Evolutionary conservation across 2,797 vertebrate genomes (phyloP), one percentile per base, ranked within the genome.

Genomic region (Synaphobranchus kaupii): DNA sequence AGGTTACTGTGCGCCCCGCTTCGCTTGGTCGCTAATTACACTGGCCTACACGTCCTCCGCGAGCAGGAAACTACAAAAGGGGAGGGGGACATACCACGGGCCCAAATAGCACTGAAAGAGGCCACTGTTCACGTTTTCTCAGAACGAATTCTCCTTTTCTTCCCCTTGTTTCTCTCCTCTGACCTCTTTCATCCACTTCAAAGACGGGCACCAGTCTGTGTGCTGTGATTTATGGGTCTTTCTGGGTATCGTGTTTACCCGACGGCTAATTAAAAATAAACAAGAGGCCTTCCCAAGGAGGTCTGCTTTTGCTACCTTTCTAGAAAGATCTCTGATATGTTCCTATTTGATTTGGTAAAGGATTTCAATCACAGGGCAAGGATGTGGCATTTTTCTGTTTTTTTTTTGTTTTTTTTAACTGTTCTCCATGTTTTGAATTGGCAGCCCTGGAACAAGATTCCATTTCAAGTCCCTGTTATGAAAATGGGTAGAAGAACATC

Each of bases 211-310:
- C 89, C 90, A 93, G 91, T 92, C 92, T 91, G 92, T 95, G 93
- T 92, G 92, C 93, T 89, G 85, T 94, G 44, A 81, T 58, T 86
- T 63, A 80, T 86, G 39, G 85, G 44, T 48, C 20, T 22, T 50
- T 81, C 73, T 48, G 9, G 10, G 94, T 93, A 94, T 93, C 92
- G 84, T 93, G 94, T 95, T 95, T 94, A 95, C 93, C 92, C 93
- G 93, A 95, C 94, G 93, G 91, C 93, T 95, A 90, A 81, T 93
- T 95, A 95, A 91, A 95, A 96, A 96, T 94, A 96, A 95, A 96
- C 95, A 95, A 91, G 90, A 88, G 91, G 90, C 91, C 93, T 93
- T 90, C 89, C 92, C 90, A 90, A 90, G 93, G 90, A 90, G 47
- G 91, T 87, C 90, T 86, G 76, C 85, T 89, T 90, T 84, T 89